Conservation (phyloP, 2,888 invertebrate genomes). For the Halictus quadricinctus region DNA sequence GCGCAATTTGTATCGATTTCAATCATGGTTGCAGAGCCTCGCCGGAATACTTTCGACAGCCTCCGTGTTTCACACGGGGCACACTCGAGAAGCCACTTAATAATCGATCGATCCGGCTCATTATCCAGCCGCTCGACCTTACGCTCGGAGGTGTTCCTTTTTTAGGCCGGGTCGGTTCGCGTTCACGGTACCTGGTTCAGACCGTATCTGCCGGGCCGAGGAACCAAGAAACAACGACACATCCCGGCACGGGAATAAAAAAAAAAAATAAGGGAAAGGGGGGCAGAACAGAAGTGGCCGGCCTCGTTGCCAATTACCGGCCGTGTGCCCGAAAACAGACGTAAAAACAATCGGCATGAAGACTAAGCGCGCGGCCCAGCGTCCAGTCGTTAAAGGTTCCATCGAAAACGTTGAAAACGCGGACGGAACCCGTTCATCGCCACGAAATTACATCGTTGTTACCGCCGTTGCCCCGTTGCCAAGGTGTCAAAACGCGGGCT, state of each 20-base stretch:
- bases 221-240: constrained; percentile 20
- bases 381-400: constrained; percentile 49
- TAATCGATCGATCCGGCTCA: constrained; percentile 23
- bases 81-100: constrained; percentile 8
- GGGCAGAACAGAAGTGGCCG: constrained; percentile 22
- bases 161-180: constrained; percentile 13
- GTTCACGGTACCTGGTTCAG: constrained; percentile 4
- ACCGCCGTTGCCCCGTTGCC: constrained; percentile 27
- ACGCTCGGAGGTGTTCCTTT: background rate
- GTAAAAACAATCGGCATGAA: constrained; percentile 60
- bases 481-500: constrained; percentile 68
- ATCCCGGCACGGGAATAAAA: constrained; percentile 18
- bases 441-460: constrained; percentile 66
- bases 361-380: constrained; percentile 26
- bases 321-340: constrained; percentile 60
- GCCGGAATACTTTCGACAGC: background rate
- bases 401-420: constrained; percentile 64
- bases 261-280: constrained; percentile 39
- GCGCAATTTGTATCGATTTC: background rate
- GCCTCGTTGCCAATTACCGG: constrained; percentile 66
- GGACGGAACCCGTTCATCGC: constrained; percentile 71
- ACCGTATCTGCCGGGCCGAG: background rate
- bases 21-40: background rate
- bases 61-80: background rate
- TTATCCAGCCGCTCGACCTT: constrained; percentile 12